Conservation (phyloP, 2,888 invertebrate species). For the Emesis furor region DNA sequence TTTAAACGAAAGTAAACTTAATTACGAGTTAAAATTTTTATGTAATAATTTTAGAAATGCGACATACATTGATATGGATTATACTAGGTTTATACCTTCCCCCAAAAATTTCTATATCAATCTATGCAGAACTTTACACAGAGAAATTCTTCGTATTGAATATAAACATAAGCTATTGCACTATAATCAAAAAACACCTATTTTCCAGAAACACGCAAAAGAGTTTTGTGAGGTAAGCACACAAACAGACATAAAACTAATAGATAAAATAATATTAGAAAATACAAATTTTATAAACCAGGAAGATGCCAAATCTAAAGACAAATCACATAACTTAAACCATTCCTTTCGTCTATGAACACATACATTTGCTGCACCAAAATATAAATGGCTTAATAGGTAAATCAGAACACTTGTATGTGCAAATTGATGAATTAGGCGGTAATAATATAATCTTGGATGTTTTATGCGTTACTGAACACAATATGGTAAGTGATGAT, state of each 20-base stretch:
- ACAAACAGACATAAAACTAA: background rate
- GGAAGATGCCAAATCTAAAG: too few relatives aligned
- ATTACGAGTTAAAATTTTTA: background rate
- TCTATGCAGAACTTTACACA: background rate
- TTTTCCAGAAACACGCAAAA: background rate
- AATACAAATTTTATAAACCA: background rate
- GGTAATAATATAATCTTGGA: constrained; percentile 23
- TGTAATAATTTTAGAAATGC: background rate
- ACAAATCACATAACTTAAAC: background rate
- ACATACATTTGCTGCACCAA: constrained; percentile 39
- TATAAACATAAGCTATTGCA: background rate
- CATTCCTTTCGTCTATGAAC: constrained; percentile 36
- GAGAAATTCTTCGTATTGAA: background rate
- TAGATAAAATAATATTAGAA: background rate
- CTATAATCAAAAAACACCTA: background rate
- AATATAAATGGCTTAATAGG: constrained; percentile 41
- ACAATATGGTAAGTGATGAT: constrained; percentile 35
- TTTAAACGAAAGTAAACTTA: background rate
- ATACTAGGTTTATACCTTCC: background rate
- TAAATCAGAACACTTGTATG: constrained; percentile 36
- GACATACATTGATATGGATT: background rate
- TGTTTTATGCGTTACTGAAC: constrained; percentile 43
- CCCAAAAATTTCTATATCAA: background rate
- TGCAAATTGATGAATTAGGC: constrained; percentile 27
- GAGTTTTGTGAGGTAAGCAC: background rate